A percentile compares a stretch with the other conserved stretches of the same genome.
phyloP scores from a whole-genome alignment of 2,113 vertebrate species.

The Rhinichthys klamathensis region DNA sequence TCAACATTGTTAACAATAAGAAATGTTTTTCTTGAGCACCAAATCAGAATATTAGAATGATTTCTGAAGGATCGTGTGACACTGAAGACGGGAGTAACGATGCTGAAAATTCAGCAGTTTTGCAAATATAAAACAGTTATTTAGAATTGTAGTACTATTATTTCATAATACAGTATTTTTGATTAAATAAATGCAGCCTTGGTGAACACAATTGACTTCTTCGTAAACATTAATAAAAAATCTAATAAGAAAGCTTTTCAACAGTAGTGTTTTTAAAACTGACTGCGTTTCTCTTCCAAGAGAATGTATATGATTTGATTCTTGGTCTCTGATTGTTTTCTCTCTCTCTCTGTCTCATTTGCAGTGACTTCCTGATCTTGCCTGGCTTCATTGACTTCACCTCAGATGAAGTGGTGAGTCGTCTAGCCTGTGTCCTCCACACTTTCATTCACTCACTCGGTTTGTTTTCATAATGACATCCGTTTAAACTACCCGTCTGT shows the following conservation, averaged over 20 bases:
- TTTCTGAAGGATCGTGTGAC: no score
- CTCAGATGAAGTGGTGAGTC: constrained; percentile 91
- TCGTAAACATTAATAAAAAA: neutral
- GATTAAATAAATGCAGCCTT: no score
- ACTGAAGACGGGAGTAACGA: no score
- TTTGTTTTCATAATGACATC: constrained; percentile 37
- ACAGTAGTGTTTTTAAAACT: neutral
- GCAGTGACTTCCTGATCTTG: constrained; percentile 91
- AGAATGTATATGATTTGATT: neutral
- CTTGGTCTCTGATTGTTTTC: neutral
- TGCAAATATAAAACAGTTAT: no score
- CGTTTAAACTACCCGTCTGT: constrained; percentile 36
- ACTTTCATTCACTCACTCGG: neutral
- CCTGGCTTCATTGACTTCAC: constrained; percentile 95
- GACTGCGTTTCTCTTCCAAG: neutral
- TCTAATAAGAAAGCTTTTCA: neutral
- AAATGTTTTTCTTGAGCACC: no score
- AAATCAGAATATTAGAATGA: no score
- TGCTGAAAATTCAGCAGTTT: no score
- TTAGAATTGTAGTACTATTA: no score
- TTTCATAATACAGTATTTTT: no score
- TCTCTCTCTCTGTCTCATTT: constrained; percentile 10
- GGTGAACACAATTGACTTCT: no score
- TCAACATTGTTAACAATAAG: no score
- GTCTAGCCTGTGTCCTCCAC: neutral